phyloP scores from a whole-genome alignment of 2,797 vertebrate species.

The Pelodytes ibericus region DNA sequence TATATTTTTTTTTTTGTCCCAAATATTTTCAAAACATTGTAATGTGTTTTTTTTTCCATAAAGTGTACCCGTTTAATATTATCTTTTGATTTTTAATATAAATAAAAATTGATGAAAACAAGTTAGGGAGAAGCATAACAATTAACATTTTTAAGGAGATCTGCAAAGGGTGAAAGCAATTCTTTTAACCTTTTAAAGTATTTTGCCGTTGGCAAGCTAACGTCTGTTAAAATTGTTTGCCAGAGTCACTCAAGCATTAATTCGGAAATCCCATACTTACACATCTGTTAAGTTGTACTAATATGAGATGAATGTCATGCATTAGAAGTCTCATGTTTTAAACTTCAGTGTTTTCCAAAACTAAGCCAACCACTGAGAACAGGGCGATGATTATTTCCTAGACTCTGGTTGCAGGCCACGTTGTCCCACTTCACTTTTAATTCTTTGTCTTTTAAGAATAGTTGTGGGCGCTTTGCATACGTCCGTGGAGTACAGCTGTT shows the following conservation, averaged over 20 bases:
- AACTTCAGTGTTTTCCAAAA: not conserved
- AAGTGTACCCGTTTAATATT: too few species aligned
- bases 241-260: constrained; percentile 10
- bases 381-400: not conserved
- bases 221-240: constrained; percentile 18
- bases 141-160: too few species aligned
- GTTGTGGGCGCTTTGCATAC: not conserved
- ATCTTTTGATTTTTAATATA: too few species aligned
- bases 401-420: not conserved
- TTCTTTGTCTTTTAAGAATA: not conserved
- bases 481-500: not conserved
- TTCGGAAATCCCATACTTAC: constrained; percentile 35
- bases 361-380: constrained; percentile 4
- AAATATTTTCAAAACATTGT: too few species aligned
- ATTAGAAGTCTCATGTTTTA: constrained; percentile 5
- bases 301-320: constrained; percentile 1
- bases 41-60: too few species aligned
- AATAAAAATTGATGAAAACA: too few species aligned
- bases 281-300: constrained; percentile 24
- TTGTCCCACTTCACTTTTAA: not conserved
- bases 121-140: too few species aligned
- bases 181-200: not conserved
- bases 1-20: too few species aligned
- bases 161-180: too few species aligned
- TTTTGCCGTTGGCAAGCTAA: not conserved